Evolutionary conservation across 2,113 vertebrate genomes (phyloP).

Genomic region (Nycticebus coucang): DNA sequence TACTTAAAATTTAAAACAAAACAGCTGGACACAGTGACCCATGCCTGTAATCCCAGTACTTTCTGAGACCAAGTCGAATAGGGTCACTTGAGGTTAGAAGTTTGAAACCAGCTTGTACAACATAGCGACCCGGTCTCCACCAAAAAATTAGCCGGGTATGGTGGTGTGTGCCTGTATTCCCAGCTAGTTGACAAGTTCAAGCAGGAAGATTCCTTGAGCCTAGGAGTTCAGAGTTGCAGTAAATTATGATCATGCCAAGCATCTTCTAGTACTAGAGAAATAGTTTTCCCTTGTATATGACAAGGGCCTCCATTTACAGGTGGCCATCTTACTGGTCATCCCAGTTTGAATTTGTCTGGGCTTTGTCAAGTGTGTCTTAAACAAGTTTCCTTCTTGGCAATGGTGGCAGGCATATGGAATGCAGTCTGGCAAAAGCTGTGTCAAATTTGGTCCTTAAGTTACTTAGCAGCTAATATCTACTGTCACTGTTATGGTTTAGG

Average conservation of each 20-base stretch:
- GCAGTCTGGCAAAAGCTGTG: slow-evolving; percentile 35
- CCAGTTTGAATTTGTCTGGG: neutral
- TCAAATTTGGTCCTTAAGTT: slow-evolving; percentile 16
- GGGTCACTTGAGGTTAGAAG: no score
- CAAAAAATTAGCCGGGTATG: no score
- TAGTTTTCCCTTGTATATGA: neutral
- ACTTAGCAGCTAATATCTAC: slow-evolving; percentile 38
- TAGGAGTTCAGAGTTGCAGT: no score
- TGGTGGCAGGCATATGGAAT: slow-evolving; percentile 44
- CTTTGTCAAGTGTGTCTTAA: slow-evolving; percentile 61
- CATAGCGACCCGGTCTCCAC: no score
- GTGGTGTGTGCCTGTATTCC: no score
- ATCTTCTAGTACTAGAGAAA: neutral
- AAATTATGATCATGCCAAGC: neutral
- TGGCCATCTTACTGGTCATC: neutral
- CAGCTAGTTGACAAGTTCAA: no score
- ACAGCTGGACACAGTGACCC: no score
- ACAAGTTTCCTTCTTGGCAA: slow-evolving; percentile 56
- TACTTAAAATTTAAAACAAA: neutral
- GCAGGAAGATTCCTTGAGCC: no score
- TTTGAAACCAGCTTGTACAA: no score
- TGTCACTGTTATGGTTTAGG: slow-evolving; percentile 34
- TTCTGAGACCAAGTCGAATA: no score
- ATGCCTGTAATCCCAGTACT: no score
- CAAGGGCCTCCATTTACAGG: neutral